Evolutionary conservation across 2,113 vertebrate genomes (phyloP), one percentile per base, ranked within the genome.

Genomic region (Vidua macroura): DNA sequence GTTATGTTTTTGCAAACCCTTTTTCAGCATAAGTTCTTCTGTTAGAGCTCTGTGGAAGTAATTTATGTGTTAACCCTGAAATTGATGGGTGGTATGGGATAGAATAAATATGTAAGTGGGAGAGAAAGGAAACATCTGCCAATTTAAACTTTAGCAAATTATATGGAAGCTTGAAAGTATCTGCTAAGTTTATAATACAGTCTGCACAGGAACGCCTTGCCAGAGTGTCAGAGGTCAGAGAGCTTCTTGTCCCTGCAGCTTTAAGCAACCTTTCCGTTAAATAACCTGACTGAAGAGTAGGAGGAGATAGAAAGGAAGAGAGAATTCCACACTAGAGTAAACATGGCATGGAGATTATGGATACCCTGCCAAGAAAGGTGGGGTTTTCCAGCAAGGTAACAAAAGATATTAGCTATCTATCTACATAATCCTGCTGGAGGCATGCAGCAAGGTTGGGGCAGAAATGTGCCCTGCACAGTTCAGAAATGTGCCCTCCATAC

Each of bases 61-160:
- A 94, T 96, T 93, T 83, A 75, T 96, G 53, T 83, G 76, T 93
- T 96, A 93, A 63, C 53, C 13, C 69, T 88, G 93, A 85, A 88
- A 96, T 43, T 90, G 90, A 93, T 93, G 80, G 87, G 92, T 78
- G 64, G 95, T 80, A 58, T 75, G 90, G 91, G 83, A 92, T 68
- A 84, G 88, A 90, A 90, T 96, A 97, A 95, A 94, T 96, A 95
- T 2, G 0, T 59, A 82, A 84, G 76, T 89, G 73, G 46, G 68
- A 96, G 43, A 94, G 88, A 96, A 88, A 90, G 66, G 92, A 96
- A 96, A 93, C 90, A 93, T 95, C 93, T 97, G 95, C 92, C 66
- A 92, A 88, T 95, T 94, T 88, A 88, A 92, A 93, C 90, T 88
- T 94, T 6, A 35, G 83, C 66, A 88, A 93, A 93, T 90, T 88